phyloP scores from a whole-genome alignment of 2,888 invertebrate species.

The Therioaphis trifolii region DNA sequence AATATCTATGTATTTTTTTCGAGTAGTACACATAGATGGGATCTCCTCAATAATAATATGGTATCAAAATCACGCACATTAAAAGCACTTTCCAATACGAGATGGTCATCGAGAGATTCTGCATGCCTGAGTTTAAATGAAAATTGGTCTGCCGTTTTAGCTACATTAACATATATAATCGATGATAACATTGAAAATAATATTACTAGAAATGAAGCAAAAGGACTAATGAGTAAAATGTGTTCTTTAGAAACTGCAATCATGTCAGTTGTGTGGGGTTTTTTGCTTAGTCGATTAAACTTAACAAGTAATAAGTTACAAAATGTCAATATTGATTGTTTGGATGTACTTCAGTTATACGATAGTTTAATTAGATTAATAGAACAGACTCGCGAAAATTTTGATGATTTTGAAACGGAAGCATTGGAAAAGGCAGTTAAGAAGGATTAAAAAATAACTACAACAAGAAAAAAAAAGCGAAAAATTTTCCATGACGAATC shows the following conservation, averaged over 20 bases:
- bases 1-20: no score
- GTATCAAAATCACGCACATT: slow-evolving; percentile 7
- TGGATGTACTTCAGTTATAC: no score
- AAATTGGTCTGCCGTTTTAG: no score
- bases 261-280: slow-evolving; percentile 11
- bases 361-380: no score
- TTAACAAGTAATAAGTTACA: no score
- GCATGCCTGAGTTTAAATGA: slow-evolving; percentile 11
- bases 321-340: no score
- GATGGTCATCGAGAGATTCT: slow-evolving; percentile 37
- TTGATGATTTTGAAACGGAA: no score
- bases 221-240: slow-evolving; percentile 9
- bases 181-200: background rate
- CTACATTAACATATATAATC: no score
- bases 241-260: slow-evolving; percentile 18
- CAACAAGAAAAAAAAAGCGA: background rate
- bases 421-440: no score
- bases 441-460: slow-evolving; percentile 7
- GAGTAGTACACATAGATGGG: no score
- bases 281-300: slow-evolving; percentile 18
- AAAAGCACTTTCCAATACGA: slow-evolving; percentile 34
- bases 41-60: slow-evolving; percentile 15
- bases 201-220: slow-evolving; percentile 19
- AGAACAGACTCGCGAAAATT: no score
- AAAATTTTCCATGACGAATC: background rate